These are phyloP conservation scores for Zaprionus nigranus DNA, from an alignment of 1,140 invertebrate genomes.

Conservation along the genomic window DNA sequence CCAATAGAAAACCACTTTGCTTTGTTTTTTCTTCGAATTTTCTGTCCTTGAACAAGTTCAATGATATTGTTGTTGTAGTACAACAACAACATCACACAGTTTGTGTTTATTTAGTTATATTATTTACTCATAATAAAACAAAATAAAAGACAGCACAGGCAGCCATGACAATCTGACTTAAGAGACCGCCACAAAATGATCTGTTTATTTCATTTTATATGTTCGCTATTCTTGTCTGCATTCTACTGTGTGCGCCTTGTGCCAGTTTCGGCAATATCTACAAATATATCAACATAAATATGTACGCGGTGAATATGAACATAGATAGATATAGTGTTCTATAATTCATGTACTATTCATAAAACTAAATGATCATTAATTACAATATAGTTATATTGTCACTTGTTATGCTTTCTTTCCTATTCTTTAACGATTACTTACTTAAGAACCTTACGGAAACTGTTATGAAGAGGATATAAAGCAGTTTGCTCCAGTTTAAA, in stretches of 20 bases:
- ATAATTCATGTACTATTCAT: too few relatives aligned
- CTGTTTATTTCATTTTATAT: slow-evolving; percentile 25
- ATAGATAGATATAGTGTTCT: neutral
- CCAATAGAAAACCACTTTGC: slow-evolving; percentile 11
- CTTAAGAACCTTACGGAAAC: neutral
- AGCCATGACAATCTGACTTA: neutral
- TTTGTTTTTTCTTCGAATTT: slow-evolving; percentile 27
- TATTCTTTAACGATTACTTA: neutral
- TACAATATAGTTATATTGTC: neutral
- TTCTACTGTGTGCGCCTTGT: slow-evolving; percentile 37
- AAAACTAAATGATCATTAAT: neutral
- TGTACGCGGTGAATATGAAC: neutral
- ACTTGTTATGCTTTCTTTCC: neutral
- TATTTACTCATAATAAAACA: slow-evolving; percentile 48
- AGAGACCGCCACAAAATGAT: slow-evolving; percentile 6
- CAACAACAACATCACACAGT: neutral
- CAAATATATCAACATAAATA: neutral
- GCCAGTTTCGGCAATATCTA: slow-evolving; percentile 38
- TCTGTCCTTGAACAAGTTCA: slow-evolving; percentile 76
- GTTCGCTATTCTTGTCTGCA: slow-evolving; percentile 28
- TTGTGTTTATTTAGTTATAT: slow-evolving; percentile 48
- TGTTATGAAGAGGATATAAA: neutral
- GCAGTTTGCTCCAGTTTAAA: neutral
- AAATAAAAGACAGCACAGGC: slow-evolving; percentile 4
- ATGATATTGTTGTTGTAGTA: slow-evolving; percentile 53